A percentile compares a stretch with the other conserved stretches of the same genome.
Conservation (phyloP, 2,797 vertebrate species). For the Cirrhinus molitorella region DNA sequence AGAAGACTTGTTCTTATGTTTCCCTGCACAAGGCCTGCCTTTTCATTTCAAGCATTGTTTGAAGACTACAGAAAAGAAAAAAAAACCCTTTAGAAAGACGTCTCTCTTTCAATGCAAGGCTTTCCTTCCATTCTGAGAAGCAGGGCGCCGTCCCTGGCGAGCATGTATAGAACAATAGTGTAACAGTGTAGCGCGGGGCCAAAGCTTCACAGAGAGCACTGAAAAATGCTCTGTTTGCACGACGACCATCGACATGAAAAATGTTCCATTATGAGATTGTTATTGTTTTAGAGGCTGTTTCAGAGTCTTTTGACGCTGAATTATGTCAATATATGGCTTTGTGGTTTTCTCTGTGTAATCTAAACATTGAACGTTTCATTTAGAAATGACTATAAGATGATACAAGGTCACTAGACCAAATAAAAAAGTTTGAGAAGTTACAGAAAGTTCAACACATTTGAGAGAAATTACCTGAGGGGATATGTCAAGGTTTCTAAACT, state of each 20-base stretch:
- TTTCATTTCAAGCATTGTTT: slow-evolving; percentile 56
- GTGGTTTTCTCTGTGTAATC: slow-evolving; percentile 5
- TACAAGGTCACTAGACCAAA: background rate
- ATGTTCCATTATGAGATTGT: slow-evolving; percentile 52
- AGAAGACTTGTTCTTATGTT: slow-evolving; percentile 51
- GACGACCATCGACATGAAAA: slow-evolving; percentile 38
- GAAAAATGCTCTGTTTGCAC: slow-evolving; percentile 46
- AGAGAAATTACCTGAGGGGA: background rate
- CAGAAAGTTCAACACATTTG: background rate
- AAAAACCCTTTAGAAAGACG: slow-evolving; percentile 55
- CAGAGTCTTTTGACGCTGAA: background rate
- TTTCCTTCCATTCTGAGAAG: slow-evolving; percentile 79
- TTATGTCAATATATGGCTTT: slow-evolving; percentile 2
- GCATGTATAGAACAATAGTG: slow-evolving; percentile 56
- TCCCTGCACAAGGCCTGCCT: slow-evolving; percentile 48
- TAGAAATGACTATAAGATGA: background rate
- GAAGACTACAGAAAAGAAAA: slow-evolving; percentile 53
- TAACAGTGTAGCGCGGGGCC: slow-evolving; percentile 36
- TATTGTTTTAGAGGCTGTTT: slow-evolving; percentile 46
- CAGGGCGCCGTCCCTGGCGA: slow-evolving; percentile 59
- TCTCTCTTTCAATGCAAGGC: slow-evolving; percentile 72
- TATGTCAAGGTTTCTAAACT: background rate
- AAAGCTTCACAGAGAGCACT: slow-evolving; percentile 40
- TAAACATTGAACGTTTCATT: background rate
- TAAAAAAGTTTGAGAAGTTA: background rate